Evolutionary conservation across 2,113 vertebrate species (phyloP), one percentile per base, ranked within the genome.

Genomic region (Illadopsis cleaveri): DNA sequence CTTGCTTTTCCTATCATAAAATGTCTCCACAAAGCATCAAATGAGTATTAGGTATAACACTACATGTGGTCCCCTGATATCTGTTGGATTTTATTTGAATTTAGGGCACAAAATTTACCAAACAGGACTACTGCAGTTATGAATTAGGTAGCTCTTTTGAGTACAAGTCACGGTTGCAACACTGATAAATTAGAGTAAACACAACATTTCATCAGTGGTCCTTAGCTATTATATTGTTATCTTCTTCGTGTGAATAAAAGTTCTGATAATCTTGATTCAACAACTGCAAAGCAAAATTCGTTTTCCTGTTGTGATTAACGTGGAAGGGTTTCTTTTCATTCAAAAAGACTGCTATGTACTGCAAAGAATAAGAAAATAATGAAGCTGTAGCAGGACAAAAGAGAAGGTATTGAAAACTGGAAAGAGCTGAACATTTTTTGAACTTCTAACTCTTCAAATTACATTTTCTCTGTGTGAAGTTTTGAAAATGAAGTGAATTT

Each of bases 291-390:
- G 13, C 27, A 91, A 70, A 91, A 76, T 62, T 90, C 2, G 1
- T 86, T 90, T 85, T 80, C 20, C 17, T 72, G 25, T 33, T 84
- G 40, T 80, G 66, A 51, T 24, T 85, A 30, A 86, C 80, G 66
- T 23, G 45, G 58, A 83, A 85, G 35, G 5, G 19, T 77, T 81
- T 70, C 64, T 86, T 86, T 89, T 91, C 16, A 64, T 57, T 65
- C 37, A 60, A 57, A 73, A 88, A 60, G 30, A 13, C 44, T 86
- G 48, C 15, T 0, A 0, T 40, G 33, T 80, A 31, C 25, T 66
- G 68, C 38, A 91, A 87, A 94, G 66, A 69, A 79, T 80, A 60
- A 82, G 66, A 76, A 95, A 93, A 85, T 89, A 93, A 93, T 92
- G 68, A 73, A 86, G 35, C 45, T 62, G 27, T 75, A 89, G 42